Conservation (phyloP, 2,888 invertebrate genomes). For the Vandiemenella viatica region DNA sequence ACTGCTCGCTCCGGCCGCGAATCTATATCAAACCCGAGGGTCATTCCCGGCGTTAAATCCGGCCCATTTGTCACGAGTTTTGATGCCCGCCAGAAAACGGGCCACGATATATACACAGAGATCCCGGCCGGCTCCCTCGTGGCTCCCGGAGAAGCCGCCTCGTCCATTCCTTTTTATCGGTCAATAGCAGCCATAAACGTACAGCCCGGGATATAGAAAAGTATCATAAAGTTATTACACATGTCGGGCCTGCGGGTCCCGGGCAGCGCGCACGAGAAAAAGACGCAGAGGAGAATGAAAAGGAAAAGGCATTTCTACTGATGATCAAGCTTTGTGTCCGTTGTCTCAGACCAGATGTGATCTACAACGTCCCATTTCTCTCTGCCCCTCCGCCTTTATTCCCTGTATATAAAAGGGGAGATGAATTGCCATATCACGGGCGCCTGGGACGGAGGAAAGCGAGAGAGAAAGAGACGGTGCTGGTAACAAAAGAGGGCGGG, state of each 20-base stretch:
- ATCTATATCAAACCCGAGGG: conserved; percentile 15
- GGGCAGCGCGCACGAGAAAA: background rate
- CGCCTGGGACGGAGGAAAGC: no score
- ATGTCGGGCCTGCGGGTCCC: conserved; percentile 3
- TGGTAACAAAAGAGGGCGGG: background rate
- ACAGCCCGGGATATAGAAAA: conserved; percentile 13
- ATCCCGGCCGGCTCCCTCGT: background rate
- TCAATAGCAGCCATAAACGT: conserved; percentile 8
- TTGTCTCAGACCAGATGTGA: conserved; percentile 12
- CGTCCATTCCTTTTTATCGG: conserved; percentile 11
- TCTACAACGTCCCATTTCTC: conserved; percentile 11
- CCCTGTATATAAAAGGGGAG: conserved; percentile 11
- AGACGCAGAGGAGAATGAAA: conserved; percentile 1
- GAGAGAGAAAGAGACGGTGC: conserved; percentile 1
- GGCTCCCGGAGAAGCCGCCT: no score
- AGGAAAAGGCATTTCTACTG: conserved; percentile 13
- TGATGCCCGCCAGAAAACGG: conserved; percentile 9
- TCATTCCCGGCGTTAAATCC: conserved; percentile 14
- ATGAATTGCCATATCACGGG: conserved; percentile 14
- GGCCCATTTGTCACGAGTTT: conserved; percentile 14
- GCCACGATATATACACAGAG: background rate
- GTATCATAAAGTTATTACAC: conserved; percentile 16
- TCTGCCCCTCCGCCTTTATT: background rate
- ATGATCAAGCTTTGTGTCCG: conserved; percentile 13
- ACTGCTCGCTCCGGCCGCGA: conserved; percentile 2